phyloP scores from a whole-genome alignment of 2,797 vertebrate species.

The Enteromius argenteus region DNA sequence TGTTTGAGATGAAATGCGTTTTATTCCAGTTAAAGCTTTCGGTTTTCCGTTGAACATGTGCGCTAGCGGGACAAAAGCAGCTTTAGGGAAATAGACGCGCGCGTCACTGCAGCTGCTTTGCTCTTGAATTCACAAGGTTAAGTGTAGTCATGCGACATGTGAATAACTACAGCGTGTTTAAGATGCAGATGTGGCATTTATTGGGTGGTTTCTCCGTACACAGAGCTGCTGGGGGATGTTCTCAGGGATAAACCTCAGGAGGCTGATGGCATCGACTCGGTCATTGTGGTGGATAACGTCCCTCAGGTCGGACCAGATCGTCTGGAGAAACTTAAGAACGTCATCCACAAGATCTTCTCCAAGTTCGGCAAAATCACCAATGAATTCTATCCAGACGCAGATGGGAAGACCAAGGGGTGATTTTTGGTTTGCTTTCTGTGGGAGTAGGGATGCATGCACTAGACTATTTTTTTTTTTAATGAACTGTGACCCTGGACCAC shows the following conservation, averaged over 20 bases:
- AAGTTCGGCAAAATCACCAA: conserved; percentile 98
- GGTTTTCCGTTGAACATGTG: background rate
- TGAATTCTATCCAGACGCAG: conserved; percentile 94
- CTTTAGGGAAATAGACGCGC: conserved; percentile 2
- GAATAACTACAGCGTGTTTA: background rate
- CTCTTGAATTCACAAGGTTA: background rate
- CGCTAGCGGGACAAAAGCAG: conserved; percentile 27
- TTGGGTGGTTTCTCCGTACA: background rate
- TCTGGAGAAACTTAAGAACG: conserved; percentile 95
- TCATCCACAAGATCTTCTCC: conserved; percentile 98
- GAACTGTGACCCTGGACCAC: no score
- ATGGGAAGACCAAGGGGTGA: conserved; percentile 95
- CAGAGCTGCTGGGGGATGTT: conserved; percentile 90
- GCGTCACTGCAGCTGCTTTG: background rate
- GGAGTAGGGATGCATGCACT: no score
- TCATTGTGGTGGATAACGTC: conserved; percentile 94
- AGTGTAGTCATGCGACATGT: background rate
- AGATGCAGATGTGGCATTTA: background rate
- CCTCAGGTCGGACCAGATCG: conserved; percentile 95
- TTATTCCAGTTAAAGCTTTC: background rate
- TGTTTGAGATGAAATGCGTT: no score
- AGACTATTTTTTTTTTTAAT: background rate
- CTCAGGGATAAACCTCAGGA: conserved; percentile 90
- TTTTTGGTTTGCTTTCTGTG: conserved; percentile 31
- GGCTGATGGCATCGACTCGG: conserved; percentile 95